A percentile compares a stretch with the other conserved stretches of the same genome.
Evolutionary conservation across 2,888 invertebrate species (phyloP).

Genomic region (Agrilus biguttatus): DNA sequence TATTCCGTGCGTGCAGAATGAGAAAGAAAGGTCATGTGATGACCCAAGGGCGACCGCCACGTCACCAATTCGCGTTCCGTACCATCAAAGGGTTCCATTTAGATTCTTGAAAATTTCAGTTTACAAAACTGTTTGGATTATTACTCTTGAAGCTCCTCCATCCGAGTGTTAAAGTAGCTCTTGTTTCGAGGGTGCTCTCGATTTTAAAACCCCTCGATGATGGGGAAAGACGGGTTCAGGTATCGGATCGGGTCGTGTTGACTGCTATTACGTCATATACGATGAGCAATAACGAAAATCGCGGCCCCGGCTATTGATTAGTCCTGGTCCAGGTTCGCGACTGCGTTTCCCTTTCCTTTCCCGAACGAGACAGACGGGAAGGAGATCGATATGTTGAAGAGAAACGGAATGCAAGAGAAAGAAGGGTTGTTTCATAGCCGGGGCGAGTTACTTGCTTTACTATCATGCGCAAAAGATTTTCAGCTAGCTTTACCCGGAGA

Average conservation of each 20-base stretch:
- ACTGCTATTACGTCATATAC: constrained; percentile 26
- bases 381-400: neutral
- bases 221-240: constrained; percentile 11
- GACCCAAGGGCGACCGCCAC: no score
- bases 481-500: constrained; percentile 27
- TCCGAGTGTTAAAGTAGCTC: constrained; percentile 13
- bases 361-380: neutral
- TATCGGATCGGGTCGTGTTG: constrained; percentile 21
- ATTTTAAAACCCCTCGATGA: no score
- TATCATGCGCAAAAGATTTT: constrained; percentile 27
- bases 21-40: no score
- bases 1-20: no score
- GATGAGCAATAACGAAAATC: constrained; percentile 22
- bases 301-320: constrained; percentile 27
- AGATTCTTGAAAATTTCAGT: no score
- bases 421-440: neutral
- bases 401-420: no score
- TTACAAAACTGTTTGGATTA: no score
- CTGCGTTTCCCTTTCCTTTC: constrained; percentile 17
- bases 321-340: constrained; percentile 37
- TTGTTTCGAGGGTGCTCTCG: no score
- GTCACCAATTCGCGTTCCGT: no score
- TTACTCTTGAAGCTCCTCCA: constrained; percentile 9
- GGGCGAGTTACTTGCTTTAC: constrained; percentile 10
- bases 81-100: no score